Percentiles rank a stretch among this genome's conserved stretches.
phyloP scores from a whole-genome alignment of 1,140 invertebrate species.

The Aphidius gifuensis region DNA sequence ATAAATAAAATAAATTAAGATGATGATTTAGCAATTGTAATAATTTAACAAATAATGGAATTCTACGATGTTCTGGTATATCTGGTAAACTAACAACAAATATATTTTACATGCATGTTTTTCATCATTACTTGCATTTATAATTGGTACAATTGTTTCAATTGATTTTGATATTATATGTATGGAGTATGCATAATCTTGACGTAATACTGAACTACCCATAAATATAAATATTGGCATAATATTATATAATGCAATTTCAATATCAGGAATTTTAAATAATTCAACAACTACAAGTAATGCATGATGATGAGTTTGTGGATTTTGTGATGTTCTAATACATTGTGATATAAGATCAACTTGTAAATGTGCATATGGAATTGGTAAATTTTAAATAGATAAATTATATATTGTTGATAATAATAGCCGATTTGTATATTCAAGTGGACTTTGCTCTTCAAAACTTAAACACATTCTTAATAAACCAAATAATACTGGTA shows the following conservation, averaged over 20 bases:
- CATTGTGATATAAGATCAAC: slow-evolving; percentile 84
- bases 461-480: slow-evolving; percentile 75
- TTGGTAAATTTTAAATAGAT: slow-evolving; percentile 50
- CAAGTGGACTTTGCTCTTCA: slow-evolving; percentile 78
- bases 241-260: slow-evolving; percentile 83
- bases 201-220: slow-evolving; percentile 83
- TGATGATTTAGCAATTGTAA: slow-evolving; percentile 70
- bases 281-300: slow-evolving; percentile 67
- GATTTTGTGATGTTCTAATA: slow-evolving; percentile 84
- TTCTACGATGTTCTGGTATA: slow-evolving; percentile 82
- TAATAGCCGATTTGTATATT: slow-evolving; percentile 86
- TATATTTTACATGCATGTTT: slow-evolving; percentile 59
- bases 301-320: slow-evolving; percentile 91
- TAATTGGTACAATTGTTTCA: slow-evolving; percentile 83
- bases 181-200: slow-evolving; percentile 92
- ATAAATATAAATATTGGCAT: slow-evolving; percentile 96
- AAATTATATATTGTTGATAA: slow-evolving; percentile 74
- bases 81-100: slow-evolving; percentile 86
- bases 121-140: slow-evolving; percentile 61
- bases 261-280: slow-evolving; percentile 63
- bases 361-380: slow-evolving; percentile 65
- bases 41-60: slow-evolving; percentile 77
- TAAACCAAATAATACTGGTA: slow-evolving; percentile 75
- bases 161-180: slow-evolving; percentile 89
- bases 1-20: slow-evolving; percentile 73